Evolutionary conservation across 1,140 invertebrate species (phyloP), one percentile per base, ranked within the genome.

Genomic region (Aphelenchoides besseyi): DNA sequence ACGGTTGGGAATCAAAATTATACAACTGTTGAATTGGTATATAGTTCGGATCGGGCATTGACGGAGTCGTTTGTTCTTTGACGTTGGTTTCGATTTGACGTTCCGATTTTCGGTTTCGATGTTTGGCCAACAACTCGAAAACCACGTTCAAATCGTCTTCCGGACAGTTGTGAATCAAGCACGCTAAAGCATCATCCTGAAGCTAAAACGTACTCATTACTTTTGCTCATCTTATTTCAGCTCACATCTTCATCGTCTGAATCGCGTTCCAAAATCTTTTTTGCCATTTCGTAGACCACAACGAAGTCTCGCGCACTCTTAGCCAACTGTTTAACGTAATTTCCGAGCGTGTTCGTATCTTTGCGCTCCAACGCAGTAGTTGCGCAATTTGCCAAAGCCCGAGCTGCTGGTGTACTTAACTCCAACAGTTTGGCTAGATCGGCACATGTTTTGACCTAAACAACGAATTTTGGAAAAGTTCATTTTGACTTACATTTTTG

Each of bases 141-240:
- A 35, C 63, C 30, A n/a, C 30, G 32, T 33, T 66, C 63, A 66
- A 8, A 26, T 66, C 63, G 32, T 66, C 63, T 53, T 66, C 63
- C 16, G 63, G 63, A 8, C 63, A 66, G 30, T 66, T 66, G 36
- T 66, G 63, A 18, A 66, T 37, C 36, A 66, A 66, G 30, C 63
- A 66, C 1, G 63, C 63, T 1, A 66, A 26, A 18, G 63, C 63
- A 53, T 66, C 63, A 26, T 64, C 1, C 16, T 37, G 16, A 26
- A 66, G 3, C 63, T 66, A 26, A 23, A 59, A 59, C n/a, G n/a
- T n/a, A 33, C 55, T 29, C 18, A 8, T 33, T 5, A 59, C 12
- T 59, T 5, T 5, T 18, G 55, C 5, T 23, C 18, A 8, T 59
- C 18, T 59, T 59, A 12, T 59, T 5, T 8, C 18, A 66, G 1